Evolutionary conservation across 2,797 vertebrate species (phyloP), one percentile per base, ranked within the genome.

Genomic region (Sparidentex hasta): DNA sequence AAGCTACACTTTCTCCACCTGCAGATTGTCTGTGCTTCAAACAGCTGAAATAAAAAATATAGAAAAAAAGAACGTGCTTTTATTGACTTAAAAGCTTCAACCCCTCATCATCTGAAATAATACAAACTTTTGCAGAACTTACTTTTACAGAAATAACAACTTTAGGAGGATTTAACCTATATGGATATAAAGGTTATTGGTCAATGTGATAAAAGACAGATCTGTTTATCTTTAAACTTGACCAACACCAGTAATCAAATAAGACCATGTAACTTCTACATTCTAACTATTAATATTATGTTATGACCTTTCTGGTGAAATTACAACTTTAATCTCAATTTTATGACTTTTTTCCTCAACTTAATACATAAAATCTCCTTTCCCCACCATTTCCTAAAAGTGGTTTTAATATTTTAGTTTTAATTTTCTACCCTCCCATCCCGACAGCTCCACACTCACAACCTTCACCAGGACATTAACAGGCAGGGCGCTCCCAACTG

Each of bases 401-500:
- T 58, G 29, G 18, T 5, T 58, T 1, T 38, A n/a, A 21, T 59
- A 41, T 59, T 41, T 41, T 33, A 4, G 27, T 20, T 18, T 5
- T 54, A 27, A 33, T 57, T 27, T 18, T 57, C 55, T 11, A 7
- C 12, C 51, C 51, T 7, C 21, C 52, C 57, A 25, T 21, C 17
- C 41, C 0, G 13, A 5, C 16, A 11, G 51, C 41, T 25, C 33
- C 44, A 57, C 33, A 58, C 52, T 21, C 7, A 17, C 29, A 47
- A 48, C 43, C 56, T 33, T 70, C 62, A 59, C 18, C n/a, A 41
- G 58, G 41, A 64, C 55, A 74, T 59, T 73, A 71, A 50, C 29
- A 59, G 20, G 4, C 67, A 47, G 14, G 17, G 23, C 14, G 58
- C 52, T 61, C 65, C 59, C 13, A 56, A 64, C 67, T 52, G 43